Percentiles rank a stretch among this genome's conserved stretches.
Conservation (phyloP, 2,888 invertebrate species). For the Archips xylosteana region DNA sequence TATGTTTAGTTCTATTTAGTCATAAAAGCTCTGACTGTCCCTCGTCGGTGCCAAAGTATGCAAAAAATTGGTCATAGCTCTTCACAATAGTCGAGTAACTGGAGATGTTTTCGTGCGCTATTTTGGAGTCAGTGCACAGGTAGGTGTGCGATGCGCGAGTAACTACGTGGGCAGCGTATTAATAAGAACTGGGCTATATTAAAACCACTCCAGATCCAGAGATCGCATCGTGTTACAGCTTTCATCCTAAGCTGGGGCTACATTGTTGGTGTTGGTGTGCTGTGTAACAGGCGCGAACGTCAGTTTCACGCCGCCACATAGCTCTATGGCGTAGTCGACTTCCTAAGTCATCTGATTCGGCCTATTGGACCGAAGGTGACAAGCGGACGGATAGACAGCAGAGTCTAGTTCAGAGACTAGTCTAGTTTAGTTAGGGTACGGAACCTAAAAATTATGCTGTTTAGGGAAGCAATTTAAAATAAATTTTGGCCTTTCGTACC, state of each 20-base stretch:
- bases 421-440: no score
- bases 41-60: constrained; percentile 35
- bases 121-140: constrained; percentile 67
- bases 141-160: constrained; percentile 62
- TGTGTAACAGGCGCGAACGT: no score
- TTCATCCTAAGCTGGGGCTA: background rate
- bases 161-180: constrained; percentile 70
- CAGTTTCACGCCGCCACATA: no score
- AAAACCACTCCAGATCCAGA: constrained; percentile 62
- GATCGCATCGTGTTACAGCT: constrained; percentile 68
- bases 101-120: constrained; percentile 63
- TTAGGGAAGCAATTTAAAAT: no score
- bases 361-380: no score
- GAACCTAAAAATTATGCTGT: no score
- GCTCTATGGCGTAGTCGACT: no score
- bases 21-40: constrained; percentile 53
- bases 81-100: constrained; percentile 49
- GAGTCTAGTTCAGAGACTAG: no score
- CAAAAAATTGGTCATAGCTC: constrained; percentile 43
- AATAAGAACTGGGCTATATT: constrained; percentile 71
- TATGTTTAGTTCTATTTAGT: constrained; percentile 66
- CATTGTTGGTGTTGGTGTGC: background rate
- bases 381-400: no score
- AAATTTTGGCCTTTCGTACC: no score
- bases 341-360: no score